phyloP scores from a whole-genome alignment of 2,797 vertebrate genomes.

The Mico argentatus region DNA sequence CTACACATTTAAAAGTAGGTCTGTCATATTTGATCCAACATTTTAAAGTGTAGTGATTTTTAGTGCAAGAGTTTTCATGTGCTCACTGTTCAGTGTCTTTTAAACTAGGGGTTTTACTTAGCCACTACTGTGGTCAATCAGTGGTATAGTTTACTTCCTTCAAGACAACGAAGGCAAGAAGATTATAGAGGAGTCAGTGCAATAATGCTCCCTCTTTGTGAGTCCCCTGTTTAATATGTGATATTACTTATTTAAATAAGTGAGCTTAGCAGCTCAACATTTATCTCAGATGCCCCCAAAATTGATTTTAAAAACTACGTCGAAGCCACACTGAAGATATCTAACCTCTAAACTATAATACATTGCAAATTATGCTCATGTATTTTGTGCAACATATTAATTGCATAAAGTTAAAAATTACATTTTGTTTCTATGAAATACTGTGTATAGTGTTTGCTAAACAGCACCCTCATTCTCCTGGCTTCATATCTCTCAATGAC shows the following conservation, averaged over 20 bases:
- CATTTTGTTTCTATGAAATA: background rate
- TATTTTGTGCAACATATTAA: background rate
- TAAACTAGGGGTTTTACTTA: background rate
- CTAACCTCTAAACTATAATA: background rate
- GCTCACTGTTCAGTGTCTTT: background rate
- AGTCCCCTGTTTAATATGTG: background rate
- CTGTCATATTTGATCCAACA: background rate
- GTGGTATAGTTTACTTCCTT: background rate
- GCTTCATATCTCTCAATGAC: background rate
- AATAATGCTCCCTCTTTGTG: background rate
- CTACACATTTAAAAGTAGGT: background rate
- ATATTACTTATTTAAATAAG: background rate
- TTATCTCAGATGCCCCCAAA: background rate
- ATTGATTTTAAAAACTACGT: background rate
- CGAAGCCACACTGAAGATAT: background rate
- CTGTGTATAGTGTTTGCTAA: background rate
- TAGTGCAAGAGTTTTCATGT: background rate
- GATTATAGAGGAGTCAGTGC: background rate
- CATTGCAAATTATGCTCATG: background rate
- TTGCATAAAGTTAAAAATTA: background rate
- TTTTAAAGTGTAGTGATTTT: background rate
- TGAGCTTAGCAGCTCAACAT: background rate
- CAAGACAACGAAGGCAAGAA: background rate
- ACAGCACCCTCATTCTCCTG: background rate
- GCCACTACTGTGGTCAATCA: background rate